phyloP scores from a whole-genome alignment of 2,888 invertebrate genomes.

The Dendrolimus pini region DNA sequence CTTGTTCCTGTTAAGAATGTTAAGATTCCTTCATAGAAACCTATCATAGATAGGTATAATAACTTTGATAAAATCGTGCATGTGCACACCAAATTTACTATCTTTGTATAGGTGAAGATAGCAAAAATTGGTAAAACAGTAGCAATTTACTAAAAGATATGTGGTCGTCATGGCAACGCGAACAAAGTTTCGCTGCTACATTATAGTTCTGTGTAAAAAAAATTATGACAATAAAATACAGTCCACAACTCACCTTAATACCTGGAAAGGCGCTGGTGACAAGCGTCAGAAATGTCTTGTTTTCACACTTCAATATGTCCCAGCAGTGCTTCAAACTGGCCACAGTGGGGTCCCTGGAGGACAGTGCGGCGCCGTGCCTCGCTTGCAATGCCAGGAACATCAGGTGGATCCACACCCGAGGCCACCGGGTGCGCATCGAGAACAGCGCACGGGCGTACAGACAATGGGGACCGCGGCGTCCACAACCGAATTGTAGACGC shows the following conservation, averaged over 20 bases:
- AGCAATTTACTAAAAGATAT: too few relatives aligned
- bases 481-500: slow-evolving; percentile 93
- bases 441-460: slow-evolving; percentile 89
- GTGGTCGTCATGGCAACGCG: too few relatives aligned
- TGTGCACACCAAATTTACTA: too few relatives aligned
- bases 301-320: slow-evolving; percentile 95
- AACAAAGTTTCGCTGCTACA: too few relatives aligned
- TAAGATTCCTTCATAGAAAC: too few relatives aligned
- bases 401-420: slow-evolving; percentile 95
- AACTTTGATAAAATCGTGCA: too few relatives aligned
- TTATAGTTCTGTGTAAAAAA: too few relatives aligned
- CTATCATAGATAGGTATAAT: too few relatives aligned
- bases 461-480: slow-evolving; percentile 92
- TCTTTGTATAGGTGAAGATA: too few relatives aligned
- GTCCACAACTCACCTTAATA: slow-evolving; percentile 78
- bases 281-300: slow-evolving; percentile 90
- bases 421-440: slow-evolving; percentile 86
- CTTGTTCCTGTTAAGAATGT: slow-evolving; percentile 81
- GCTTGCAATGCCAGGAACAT: slow-evolving; percentile 97
- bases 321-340: slow-evolving; percentile 93
- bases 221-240: too few relatives aligned
- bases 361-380: slow-evolving; percentile 84
- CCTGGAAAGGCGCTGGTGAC: slow-evolving; percentile 97
- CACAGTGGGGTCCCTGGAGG: slow-evolving; percentile 87
- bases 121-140: too few relatives aligned